phyloP scores from a whole-genome alignment of 2,888 invertebrate species.

The Sturmia bella region DNA sequence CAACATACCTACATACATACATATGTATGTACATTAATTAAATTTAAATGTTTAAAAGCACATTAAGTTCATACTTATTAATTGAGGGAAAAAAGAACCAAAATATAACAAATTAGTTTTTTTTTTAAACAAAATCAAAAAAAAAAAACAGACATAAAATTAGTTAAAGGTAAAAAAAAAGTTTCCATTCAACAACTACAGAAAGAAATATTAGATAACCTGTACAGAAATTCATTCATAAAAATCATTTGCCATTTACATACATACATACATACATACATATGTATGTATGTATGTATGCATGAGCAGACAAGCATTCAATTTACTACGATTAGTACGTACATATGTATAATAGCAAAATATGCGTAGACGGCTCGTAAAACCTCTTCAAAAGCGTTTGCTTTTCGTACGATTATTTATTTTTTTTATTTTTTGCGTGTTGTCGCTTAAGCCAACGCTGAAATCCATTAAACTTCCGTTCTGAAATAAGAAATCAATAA shows the following conservation, averaged over 20 bases:
- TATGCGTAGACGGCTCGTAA: slow-evolving; percentile 6
- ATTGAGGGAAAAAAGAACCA: slow-evolving; percentile 8
- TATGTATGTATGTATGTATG: too few relatives aligned
- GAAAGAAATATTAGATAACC: slow-evolving; percentile 27
- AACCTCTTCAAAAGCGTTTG: not conserved
- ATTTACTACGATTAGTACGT: slow-evolving; percentile 58
- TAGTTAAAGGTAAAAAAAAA: not conserved
- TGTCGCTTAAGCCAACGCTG: slow-evolving; percentile 64
- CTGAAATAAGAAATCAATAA: slow-evolving; percentile 63
- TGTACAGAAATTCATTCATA: slow-evolving; percentile 57
- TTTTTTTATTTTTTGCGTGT: slow-evolving; percentile 22
- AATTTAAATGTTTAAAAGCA: slow-evolving; percentile 42
- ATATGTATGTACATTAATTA: not conserved
- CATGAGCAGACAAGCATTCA: slow-evolving; percentile 19
- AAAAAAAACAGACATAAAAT: not conserved
- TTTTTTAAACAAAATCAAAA: not conserved
- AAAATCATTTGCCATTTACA: slow-evolving; percentile 35
- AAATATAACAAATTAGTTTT: not conserved
- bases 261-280: slow-evolving; percentile 9
- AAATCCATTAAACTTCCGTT: slow-evolving; percentile 68
- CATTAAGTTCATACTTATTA: slow-evolving; percentile 19
- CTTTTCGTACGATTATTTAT: not conserved
- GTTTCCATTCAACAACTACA: slow-evolving; percentile 32
- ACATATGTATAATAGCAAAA: not conserved
- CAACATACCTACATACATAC: not conserved